Evolutionary conservation across 2,113 vertebrate genomes (phyloP).

Genomic region (Oxygymnocypris stewartii): DNA sequence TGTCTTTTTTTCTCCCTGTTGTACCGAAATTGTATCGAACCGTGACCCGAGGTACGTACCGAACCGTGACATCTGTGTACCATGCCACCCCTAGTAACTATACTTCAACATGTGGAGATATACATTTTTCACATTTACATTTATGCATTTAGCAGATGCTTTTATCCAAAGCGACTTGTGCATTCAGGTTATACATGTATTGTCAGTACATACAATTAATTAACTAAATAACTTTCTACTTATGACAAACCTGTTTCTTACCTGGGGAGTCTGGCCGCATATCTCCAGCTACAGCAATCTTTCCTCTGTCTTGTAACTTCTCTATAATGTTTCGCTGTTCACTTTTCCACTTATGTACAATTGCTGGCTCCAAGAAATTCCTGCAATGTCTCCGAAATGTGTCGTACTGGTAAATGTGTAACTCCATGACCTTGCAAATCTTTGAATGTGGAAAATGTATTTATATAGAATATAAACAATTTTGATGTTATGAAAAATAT

Average conservation of each 20-base stretch:
- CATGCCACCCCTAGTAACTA: too few relatives aligned
- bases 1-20: too few relatives aligned
- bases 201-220: too few relatives aligned
- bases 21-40: too few relatives aligned
- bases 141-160: too few relatives aligned
- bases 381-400: neutral
- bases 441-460: neutral
- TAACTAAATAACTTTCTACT: neutral
- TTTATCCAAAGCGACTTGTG: too few relatives aligned
- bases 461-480: neutral
- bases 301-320: neutral
- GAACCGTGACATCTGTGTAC: too few relatives aligned
- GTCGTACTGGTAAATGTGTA: neutral
- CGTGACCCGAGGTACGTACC: too few relatives aligned
- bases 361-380: neutral
- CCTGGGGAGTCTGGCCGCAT: neutral
- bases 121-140: too few relatives aligned
- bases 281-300: neutral
- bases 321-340: neutral
- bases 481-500: neutral
- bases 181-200: too few relatives aligned
- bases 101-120: neutral
- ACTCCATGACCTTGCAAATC: neutral
- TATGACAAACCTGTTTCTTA: neutral
- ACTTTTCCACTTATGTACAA: neutral